phyloP scores from a whole-genome alignment of 2,888 invertebrate genomes.

The Eumerus sabulonum region DNA sequence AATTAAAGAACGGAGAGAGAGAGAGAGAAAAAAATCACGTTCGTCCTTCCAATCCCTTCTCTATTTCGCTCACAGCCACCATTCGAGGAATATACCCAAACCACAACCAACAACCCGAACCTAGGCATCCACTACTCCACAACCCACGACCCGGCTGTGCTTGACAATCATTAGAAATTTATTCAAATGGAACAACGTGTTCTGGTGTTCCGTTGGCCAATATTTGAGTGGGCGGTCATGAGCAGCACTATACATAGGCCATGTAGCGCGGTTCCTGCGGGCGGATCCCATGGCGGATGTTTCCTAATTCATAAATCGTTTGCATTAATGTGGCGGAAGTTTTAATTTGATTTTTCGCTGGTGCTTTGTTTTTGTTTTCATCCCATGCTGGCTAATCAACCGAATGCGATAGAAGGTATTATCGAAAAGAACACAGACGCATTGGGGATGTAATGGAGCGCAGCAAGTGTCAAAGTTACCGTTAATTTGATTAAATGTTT shows the following conservation, averaged over 20 bases:
- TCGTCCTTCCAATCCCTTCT: too few species aligned
- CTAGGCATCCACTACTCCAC: not conserved
- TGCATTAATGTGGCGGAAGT: constrained; percentile 52
- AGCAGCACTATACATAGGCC: too few species aligned
- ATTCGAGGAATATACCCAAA: too few species aligned
- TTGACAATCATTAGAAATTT: constrained; percentile 43
- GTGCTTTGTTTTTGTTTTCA: not conserved
- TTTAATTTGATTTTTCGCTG: constrained; percentile 42
- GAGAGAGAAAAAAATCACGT: too few species aligned
- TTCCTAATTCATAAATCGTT: constrained; percentile 51
- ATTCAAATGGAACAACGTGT: constrained; percentile 24
- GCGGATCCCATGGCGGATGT: not conserved
- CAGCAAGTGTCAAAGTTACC: constrained; percentile 23
- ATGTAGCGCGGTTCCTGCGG: too few species aligned
- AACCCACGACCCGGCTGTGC: not conserved
- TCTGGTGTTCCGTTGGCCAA: too few species aligned
- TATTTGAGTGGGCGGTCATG: too few species aligned
- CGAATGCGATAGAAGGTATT: constrained; percentile 7
- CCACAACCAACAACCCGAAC: constrained; percentile 2
- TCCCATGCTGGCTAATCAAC: not conserved
- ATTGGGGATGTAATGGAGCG: constrained; percentile 33
- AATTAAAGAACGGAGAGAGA: too few species aligned
- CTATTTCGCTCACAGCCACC: too few species aligned
- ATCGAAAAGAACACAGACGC: constrained; percentile 4
- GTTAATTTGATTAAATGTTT: constrained; percentile 27